Evolutionary conservation across 2,113 vertebrate species (phyloP), one percentile per base, ranked within the genome.

Genomic region (Motacilla tschutschensis): DNA sequence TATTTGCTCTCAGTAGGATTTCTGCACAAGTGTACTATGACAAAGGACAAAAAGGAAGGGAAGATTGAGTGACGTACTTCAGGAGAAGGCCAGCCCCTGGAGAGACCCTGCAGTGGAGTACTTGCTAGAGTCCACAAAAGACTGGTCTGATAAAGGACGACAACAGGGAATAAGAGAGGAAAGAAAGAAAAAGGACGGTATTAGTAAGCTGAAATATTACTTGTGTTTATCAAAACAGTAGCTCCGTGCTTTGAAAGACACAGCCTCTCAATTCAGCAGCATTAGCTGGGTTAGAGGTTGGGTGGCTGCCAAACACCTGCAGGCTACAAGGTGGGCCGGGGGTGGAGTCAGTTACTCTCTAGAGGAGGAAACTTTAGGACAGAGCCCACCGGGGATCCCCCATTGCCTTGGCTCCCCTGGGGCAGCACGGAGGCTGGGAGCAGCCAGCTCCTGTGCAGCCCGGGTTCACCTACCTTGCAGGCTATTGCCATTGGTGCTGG

Each of bases 91-190:
- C 97, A 98, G 97, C 96, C 98, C 98, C 92, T 97, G 98, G 97
- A 98, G 97, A 96, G 98, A 98, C 96, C 97, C 98, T 98, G 98
- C 96, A 96, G 97, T 98, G 97, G 97, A 98, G 97, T 98, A 98
- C 97, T 98, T 98, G 98, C 98, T 98, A 98, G 98, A 97, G 97
- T 98, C 98, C 97, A 98, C 97, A 98, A 98, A 98, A 98, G 98
- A 98, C 96, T 98, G 98, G 97, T 98, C 98, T 98, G 97, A 98
- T 96, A 95, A 96, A 96, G 95, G 95, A 95, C 94, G 57, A 96
- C 96, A 93, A 96, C 94, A 94, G 94, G 94, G 95, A 94, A 92
- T 86, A 87, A 95, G 92, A 91, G 79, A 95, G 94, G 91, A 97
- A 95, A 95, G 76, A 96, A 94, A 96, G 96, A 97, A 91, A 97